Base-by-base conservation (phyloP, 2,113 vertebrate genomes). In the Oreochromis tanganicae region DNA sequence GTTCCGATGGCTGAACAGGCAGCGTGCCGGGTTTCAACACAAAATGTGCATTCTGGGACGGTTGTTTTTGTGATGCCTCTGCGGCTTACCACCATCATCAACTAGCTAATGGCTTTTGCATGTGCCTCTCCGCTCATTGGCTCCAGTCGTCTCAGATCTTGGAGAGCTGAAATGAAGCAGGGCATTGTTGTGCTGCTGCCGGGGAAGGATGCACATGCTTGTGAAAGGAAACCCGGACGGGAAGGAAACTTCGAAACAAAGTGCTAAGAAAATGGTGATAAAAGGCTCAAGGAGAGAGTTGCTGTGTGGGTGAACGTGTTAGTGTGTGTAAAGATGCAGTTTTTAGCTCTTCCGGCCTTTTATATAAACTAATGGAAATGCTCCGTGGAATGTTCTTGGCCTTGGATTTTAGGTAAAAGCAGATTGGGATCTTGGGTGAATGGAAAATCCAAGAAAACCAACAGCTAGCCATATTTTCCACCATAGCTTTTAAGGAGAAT, bases 241-340 rank as follows among this genome's bases (percentile, higher is more conserved):
- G 91, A 95, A 92, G 94, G 89, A 95, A 95, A 95, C 91, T 83
- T 94, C 41, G 59, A 95, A 94, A 93, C 87, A 94, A 95, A 94
- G 92, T 78, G 88, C 90, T 90, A 91, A 90, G 88, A 91, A 91
- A 93, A 88, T 11, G 83, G 83, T 87, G 87, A 88, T 48, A 88
- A 91, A 86, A 80, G 80, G 38, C 48, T 34, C 89, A 71, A 29
- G 80, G 59, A 88, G 85, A 75, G 55, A 19, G 29, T 84, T 50
- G 46, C 36, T 83, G 80, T 63, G 38, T 85, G 46, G 11, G 43
- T 71, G 84, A 88, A 66, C 16, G 11, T 19, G 73, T 48, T 27
- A 27, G 34, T 59, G 57, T 66, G 84, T 36, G 34, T 81, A 41
- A 55, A 87, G 86, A 81, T 68, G 85, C 87, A 71, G 81, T 85